Evolutionary conservation across 1,140 invertebrate species (phyloP).

Genomic region (Psilanteris sp.): DNA sequence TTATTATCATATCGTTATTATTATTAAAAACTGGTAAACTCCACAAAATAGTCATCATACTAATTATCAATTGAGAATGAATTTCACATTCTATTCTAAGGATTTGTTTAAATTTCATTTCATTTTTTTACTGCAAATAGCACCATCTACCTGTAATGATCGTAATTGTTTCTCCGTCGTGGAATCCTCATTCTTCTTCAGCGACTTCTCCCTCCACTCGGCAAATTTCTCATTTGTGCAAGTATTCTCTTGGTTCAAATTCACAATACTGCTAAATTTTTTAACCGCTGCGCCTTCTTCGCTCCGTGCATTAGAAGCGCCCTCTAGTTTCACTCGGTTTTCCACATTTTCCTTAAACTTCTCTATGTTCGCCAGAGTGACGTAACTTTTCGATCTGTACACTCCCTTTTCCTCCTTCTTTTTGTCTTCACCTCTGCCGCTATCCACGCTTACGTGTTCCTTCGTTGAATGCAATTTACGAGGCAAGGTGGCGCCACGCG

Average conservation of each 20-base stretch:
- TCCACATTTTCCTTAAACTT: conserved; percentile 62
- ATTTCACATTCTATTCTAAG: too few species aligned
- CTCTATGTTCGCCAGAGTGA: conserved; percentile 67
- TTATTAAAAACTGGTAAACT: too few species aligned
- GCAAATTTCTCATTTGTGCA: conserved; percentile 71
- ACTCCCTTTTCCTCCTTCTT: conserved; percentile 61
- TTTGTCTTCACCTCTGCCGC: conserved; percentile 25
- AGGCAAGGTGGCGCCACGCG: conserved; percentile 48
- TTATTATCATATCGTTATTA: too few species aligned
- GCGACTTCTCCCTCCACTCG: conserved; percentile 73
- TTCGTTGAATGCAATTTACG: conserved; percentile 12
- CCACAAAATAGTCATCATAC: too few species aligned
- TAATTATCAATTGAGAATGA: too few species aligned
- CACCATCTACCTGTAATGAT: conserved; percentile 71
- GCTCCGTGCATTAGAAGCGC: background rate
- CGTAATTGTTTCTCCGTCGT: conserved; percentile 73
- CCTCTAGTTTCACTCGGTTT: conserved; percentile 10
- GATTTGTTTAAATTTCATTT: too few species aligned
- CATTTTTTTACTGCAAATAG: too few species aligned
- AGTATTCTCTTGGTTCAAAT: conserved; percentile 50
- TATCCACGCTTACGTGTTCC: background rate
- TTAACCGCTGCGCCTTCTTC: conserved; percentile 30
- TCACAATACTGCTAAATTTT: conserved; percentile 57
- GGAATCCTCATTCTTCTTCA: conserved; percentile 70
- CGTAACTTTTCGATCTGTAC: conserved; percentile 75